Percentiles rank a stretch among this genome's conserved stretches.
Conservation (phyloP, 2,888 invertebrate genomes). For the Hemistola chrysoprasaria region DNA sequence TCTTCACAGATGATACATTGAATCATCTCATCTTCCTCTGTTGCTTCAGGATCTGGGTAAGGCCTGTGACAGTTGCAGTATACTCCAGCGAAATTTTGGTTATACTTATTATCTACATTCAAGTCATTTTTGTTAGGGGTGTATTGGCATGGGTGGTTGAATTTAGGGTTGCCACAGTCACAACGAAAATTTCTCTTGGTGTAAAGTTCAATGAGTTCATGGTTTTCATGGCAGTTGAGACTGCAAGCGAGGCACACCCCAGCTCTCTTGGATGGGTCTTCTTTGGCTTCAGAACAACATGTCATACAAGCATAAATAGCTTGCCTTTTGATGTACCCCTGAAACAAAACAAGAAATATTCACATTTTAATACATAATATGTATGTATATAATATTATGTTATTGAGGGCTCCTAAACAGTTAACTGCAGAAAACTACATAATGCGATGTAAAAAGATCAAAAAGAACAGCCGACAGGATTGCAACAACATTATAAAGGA, state of each 20-base stretch:
- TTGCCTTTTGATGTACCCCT: constrained; percentile 96
- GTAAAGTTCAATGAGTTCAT: constrained; percentile 96
- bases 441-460: no score
- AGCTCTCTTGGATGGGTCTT: constrained; percentile 83
- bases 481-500: no score
- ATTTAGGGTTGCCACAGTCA: constrained; percentile 95
- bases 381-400: no score
- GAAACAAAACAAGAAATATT: constrained; percentile 35
- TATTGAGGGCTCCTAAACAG: no score
- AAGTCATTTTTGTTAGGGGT: constrained; percentile 82
- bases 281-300: constrained; percentile 87
- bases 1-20: constrained; percentile 99
- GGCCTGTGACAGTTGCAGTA: constrained; percentile 96
- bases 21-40: constrained; percentile 94
- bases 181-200: constrained; percentile 98
- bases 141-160: constrained; percentile 87
- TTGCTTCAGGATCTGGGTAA: constrained; percentile 95
- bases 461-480: no score
- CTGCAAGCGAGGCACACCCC: constrained; percentile 98
- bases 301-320: constrained; percentile 97
- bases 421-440: no score
- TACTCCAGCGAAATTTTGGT: constrained; percentile 96
- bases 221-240: constrained; percentile 96
- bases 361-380: no score
- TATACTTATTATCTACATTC: constrained; percentile 90